phyloP scores from a whole-genome alignment of 2,113 vertebrate species.

The Nothobranchius furzeri region DNA sequence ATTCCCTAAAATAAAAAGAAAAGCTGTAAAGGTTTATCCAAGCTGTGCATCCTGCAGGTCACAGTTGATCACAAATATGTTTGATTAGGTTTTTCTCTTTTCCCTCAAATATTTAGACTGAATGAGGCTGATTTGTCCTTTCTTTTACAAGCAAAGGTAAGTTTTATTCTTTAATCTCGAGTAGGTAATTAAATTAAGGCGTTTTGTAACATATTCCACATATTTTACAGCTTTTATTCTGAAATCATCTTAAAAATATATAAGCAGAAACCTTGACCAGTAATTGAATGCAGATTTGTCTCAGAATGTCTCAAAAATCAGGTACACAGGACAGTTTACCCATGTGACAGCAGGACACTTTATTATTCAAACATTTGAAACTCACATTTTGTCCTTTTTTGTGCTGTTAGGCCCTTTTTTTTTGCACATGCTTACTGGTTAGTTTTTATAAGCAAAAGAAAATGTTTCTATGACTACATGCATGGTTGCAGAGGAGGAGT shows the following conservation, averaged over 20 bases:
- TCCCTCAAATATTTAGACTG: too few species aligned
- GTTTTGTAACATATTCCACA: neutral
- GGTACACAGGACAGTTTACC: neutral
- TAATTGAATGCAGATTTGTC: too few species aligned
- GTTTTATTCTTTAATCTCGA: too few species aligned
- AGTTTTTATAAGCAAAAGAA: slow-evolving; percentile 18
- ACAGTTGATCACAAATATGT: neutral
- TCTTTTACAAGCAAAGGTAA: too few species aligned
- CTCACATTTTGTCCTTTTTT: neutral
- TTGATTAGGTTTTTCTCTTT: too few species aligned
- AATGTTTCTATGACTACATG: slow-evolving; percentile 47
- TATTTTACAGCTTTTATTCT: neutral
- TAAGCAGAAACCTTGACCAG: neutral
- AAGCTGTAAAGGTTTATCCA: too few species aligned
- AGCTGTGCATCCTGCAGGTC: neutral
- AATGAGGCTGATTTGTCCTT: too few species aligned
- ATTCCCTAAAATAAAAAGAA: neutral
- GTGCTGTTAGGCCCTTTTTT: neutral
- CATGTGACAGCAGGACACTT: neutral
- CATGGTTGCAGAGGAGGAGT: slow-evolving; percentile 23
- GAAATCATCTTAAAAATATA: neutral
- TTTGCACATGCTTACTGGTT: slow-evolving; percentile 31
- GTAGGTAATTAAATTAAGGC: too few species aligned
- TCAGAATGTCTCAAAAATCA: too few species aligned
- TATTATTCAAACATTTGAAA: neutral